These are phyloP conservation scores for Orthosia gracilis DNA, from an alignment of 2,888 invertebrate genomes.

Conservation along the genomic window DNA sequence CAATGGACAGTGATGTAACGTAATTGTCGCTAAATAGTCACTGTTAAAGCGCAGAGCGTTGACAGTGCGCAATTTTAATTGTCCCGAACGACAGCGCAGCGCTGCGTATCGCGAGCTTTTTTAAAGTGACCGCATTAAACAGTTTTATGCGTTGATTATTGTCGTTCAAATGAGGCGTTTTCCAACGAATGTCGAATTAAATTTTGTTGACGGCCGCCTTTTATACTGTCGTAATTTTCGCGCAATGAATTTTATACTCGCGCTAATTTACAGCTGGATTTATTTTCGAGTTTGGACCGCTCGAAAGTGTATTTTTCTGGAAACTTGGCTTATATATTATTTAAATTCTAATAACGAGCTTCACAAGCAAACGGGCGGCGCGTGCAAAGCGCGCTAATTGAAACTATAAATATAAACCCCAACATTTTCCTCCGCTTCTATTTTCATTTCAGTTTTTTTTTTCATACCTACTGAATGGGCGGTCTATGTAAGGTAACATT, in stretches of 20 bases:
- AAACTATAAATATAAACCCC: slow-evolving; percentile 88
- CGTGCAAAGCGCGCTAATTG: slow-evolving; percentile 86
- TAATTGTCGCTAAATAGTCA: slow-evolving; percentile 89
- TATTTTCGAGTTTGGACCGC: slow-evolving; percentile 63
- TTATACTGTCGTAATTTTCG: slow-evolving; percentile 82
- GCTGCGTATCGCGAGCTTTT: slow-evolving; percentile 73
- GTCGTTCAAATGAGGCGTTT: slow-evolving; percentile 82
- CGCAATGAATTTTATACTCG: slow-evolving; percentile 81
- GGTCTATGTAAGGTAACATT: slow-evolving; percentile 67
- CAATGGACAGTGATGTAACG: slow-evolving; percentile 87
- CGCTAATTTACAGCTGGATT: slow-evolving; percentile 77
- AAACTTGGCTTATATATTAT: slow-evolving; percentile 70
- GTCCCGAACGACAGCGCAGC: slow-evolving; percentile 63
- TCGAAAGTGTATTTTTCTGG: slow-evolving; percentile 61
- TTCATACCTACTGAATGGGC: slow-evolving; percentile 70
- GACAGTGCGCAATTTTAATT: slow-evolving; percentile 82
- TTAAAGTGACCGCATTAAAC: slow-evolving; percentile 80
- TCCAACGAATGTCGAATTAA: slow-evolving; percentile 83
- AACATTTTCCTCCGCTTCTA: slow-evolving; percentile 80
- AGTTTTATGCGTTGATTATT: slow-evolving; percentile 85
- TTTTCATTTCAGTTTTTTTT: slow-evolving; percentile 79
- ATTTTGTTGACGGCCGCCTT: slow-evolving; percentile 83
- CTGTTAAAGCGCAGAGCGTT: slow-evolving; percentile 78
- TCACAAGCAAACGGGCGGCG: slow-evolving; percentile 73
- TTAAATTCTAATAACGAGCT: slow-evolving; percentile 75